phyloP scores from a whole-genome alignment of 2,888 invertebrate species.

The Eristalis intricaria region DNA sequence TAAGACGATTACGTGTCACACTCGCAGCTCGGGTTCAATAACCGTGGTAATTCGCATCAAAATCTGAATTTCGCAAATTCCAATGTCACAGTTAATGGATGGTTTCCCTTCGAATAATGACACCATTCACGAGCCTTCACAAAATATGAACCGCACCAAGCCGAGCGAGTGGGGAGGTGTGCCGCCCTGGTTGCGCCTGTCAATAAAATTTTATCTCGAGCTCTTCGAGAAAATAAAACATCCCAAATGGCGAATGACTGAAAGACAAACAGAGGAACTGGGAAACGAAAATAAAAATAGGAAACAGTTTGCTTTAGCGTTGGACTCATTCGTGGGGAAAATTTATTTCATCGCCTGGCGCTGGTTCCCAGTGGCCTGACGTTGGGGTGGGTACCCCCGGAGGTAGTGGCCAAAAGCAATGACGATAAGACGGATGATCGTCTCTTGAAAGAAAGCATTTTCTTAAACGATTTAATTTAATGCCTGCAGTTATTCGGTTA shows the following conservation, averaged over 20 bases:
- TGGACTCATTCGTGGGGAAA: not conserved
- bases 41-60: not conserved
- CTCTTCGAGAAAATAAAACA: constrained; percentile 10
- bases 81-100: not conserved
- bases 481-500: not conserved
- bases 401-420: not conserved
- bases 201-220: constrained; percentile 7
- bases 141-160: not conserved
- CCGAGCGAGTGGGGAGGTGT: not conserved
- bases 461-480: not conserved
- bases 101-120: not conserved
- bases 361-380: not conserved
- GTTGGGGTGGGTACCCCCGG: not conserved
- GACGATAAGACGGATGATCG: not conserved
- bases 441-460: not conserved
- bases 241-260: not conserved
- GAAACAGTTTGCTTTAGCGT: constrained; percentile 3
- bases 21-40: not conserved
- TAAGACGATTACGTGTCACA: not conserved
- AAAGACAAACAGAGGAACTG: not conserved
- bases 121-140: not conserved
- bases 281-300: not conserved
- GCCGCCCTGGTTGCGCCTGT: not conserved
- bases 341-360: constrained; percentile 8
- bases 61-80: not conserved